phyloP scores from a whole-genome alignment of 2,888 invertebrate genomes.

The Epistrophe grossulariae region DNA sequence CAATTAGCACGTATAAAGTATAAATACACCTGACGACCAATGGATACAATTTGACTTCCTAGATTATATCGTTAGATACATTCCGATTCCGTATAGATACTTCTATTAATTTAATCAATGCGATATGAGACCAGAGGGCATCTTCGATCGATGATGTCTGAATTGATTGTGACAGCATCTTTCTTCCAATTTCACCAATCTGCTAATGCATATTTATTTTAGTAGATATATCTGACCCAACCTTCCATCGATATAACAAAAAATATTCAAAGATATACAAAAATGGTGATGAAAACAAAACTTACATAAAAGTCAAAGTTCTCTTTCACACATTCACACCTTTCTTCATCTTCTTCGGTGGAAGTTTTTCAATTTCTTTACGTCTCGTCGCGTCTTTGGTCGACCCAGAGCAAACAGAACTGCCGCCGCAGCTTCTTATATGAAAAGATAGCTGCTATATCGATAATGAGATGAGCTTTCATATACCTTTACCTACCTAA shows the following conservation, averaged over 20 bases:
- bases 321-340: slow-evolving; percentile 68
- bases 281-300: slow-evolving; percentile 32
- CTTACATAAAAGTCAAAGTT: slow-evolving; percentile 68
- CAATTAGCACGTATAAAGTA: neutral
- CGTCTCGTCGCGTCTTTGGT: neutral
- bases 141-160: slow-evolving; percentile 63
- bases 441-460: slow-evolving; percentile 2
- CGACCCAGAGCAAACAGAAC: slow-evolving; percentile 21
- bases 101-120: neutral
- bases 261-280: slow-evolving; percentile 33
- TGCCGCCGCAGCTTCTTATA: slow-evolving; percentile 41
- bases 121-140: slow-evolving; percentile 13
- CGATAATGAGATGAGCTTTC: slow-evolving; percentile 48
- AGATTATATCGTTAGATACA: neutral
- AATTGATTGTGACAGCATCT: slow-evolving; percentile 42
- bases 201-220: slow-evolving; percentile 43
- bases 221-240: neutral
- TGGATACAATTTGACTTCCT: neutral
- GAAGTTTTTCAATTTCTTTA: neutral
- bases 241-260: slow-evolving; percentile 27
- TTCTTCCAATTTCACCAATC: slow-evolving; percentile 51
- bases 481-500: slow-evolving; percentile 27
- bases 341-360: slow-evolving; percentile 42
- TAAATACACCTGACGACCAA: neutral
- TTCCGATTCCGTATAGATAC: neutral